These are phyloP conservation scores for Ctenochaetus hawaiiensis DNA, from an alignment of 2,797 vertebrate genomes.

Conservation along the genomic window DNA sequence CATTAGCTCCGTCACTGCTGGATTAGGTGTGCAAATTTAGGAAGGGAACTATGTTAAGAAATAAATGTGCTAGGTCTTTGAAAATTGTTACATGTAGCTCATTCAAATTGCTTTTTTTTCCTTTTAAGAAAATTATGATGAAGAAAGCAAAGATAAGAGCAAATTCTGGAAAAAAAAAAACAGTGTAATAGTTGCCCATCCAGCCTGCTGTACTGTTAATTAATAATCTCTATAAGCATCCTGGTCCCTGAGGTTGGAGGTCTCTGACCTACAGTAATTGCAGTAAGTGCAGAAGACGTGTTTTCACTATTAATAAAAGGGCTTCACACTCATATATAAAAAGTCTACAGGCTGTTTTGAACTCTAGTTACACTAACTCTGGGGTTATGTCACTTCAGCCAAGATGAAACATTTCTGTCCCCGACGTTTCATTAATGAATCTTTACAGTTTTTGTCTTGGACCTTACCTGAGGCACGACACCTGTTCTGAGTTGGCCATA, in stretches of 20 bases:
- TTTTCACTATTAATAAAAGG: slow-evolving; percentile 17
- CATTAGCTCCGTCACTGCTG: too few species aligned
- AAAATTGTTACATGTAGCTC: not conserved
- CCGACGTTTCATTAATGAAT: slow-evolving; percentile 36
- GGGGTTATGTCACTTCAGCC: slow-evolving; percentile 42
- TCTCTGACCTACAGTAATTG: slow-evolving; percentile 15
- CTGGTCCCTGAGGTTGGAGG: not conserved
- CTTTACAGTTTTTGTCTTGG: slow-evolving; percentile 43
- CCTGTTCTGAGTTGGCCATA: slow-evolving; percentile 58
- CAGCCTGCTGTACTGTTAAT: not conserved
- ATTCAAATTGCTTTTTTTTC: not conserved
- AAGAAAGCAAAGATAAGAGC: not conserved
- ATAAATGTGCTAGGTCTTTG: too few species aligned
- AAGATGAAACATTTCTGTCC: slow-evolving; percentile 52
- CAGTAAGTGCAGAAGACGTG: slow-evolving; percentile 10
- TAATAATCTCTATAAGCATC: not conserved
- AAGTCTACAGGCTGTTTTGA: slow-evolving; percentile 16
- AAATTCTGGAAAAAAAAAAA: not conserved
- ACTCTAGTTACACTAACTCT: slow-evolving; percentile 43
- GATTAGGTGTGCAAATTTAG: too few species aligned
- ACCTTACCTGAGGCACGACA: slow-evolving; percentile 73
- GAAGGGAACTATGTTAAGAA: too few species aligned
- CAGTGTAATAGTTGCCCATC: not conserved
- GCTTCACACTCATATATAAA: slow-evolving; percentile 7
- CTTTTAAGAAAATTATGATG: not conserved